phyloP scores from a whole-genome alignment of 2,888 invertebrate genomes.

The Pecten maximus region DNA sequence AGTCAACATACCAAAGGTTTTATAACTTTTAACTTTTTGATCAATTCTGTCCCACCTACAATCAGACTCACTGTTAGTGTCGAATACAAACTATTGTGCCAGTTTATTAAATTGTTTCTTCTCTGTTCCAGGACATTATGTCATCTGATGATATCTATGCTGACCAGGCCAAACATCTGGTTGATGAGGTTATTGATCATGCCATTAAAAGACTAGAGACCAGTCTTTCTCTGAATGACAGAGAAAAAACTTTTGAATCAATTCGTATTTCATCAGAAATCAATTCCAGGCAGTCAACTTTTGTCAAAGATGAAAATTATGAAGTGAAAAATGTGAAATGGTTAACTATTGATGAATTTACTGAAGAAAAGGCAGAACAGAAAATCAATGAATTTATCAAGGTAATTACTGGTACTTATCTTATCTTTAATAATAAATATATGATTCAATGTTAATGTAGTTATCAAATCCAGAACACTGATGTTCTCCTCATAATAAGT shows the following conservation, averaged over 20 bases:
- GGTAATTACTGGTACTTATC: slow-evolving; percentile 70
- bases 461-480: neutral
- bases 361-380: slow-evolving; percentile 73
- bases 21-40: too few species aligned
- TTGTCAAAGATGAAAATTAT: slow-evolving; percentile 73
- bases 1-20: too few species aligned
- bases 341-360: slow-evolving; percentile 79
- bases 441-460: neutral
- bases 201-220: slow-evolving; percentile 77
- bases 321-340: slow-evolving; percentile 80
- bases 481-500: too few species aligned
- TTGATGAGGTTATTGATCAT: slow-evolving; percentile 77
- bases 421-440: neutral
- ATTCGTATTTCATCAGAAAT: slow-evolving; percentile 64
- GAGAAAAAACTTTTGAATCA: slow-evolving; percentile 76
- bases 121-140: slow-evolving; percentile 48
- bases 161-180: slow-evolving; percentile 74
- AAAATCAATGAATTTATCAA: slow-evolving; percentile 81
- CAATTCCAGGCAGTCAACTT: slow-evolving; percentile 67
- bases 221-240: slow-evolving; percentile 68
- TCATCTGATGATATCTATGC: slow-evolving; percentile 68
- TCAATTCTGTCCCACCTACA: too few species aligned
- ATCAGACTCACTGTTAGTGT: too few species aligned
- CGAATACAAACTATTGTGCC: too few species aligned
- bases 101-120: slow-evolving; percentile 38